These are phyloP conservation scores for Aporophyla nigra DNA, from an alignment of 2,888 invertebrate species.

Conservation along the genomic window DNA sequence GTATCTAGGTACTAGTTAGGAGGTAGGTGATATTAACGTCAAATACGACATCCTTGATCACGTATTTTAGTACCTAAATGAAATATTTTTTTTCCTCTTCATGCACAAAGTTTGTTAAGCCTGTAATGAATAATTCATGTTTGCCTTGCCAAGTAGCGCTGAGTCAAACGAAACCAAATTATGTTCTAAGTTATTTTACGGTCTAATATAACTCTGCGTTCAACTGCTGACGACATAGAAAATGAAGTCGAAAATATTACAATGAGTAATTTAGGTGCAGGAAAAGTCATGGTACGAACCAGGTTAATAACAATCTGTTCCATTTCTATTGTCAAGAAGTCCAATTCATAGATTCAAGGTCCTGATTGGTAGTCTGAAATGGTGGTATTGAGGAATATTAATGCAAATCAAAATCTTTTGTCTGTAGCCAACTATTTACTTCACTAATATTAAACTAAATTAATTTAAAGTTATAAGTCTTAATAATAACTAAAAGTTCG, in stretches of 20 bases:
- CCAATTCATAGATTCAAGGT: not conserved
- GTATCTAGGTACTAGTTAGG: not conserved
- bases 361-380: not conserved
- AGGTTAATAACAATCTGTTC: not conserved
- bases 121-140: constrained; percentile 45
- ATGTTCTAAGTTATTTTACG: not conserved
- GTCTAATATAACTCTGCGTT: constrained; percentile 11
- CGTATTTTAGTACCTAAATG: constrained; percentile 17
- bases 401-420: constrained; percentile 11
- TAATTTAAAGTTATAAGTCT: constrained; percentile 5
- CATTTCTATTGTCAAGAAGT: constrained; percentile 1
- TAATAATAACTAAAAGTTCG: constrained; percentile 64
- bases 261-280: constrained; percentile 15
- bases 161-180: constrained; percentile 28
- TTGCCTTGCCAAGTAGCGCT: constrained; percentile 17
- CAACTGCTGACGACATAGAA: not conserved
- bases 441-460: constrained; percentile 27
- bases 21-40: not conserved
- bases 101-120: constrained; percentile 41
- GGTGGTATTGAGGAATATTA: not conserved
- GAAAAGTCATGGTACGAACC: not conserved
- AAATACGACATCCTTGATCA: constrained; percentile 2
- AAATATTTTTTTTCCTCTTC: constrained; percentile 27
- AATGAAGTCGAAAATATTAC: not conserved
- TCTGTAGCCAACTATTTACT: constrained; percentile 33